Conservation (phyloP, 1,140 invertebrate species). For the Halesus radiatus region DNA sequence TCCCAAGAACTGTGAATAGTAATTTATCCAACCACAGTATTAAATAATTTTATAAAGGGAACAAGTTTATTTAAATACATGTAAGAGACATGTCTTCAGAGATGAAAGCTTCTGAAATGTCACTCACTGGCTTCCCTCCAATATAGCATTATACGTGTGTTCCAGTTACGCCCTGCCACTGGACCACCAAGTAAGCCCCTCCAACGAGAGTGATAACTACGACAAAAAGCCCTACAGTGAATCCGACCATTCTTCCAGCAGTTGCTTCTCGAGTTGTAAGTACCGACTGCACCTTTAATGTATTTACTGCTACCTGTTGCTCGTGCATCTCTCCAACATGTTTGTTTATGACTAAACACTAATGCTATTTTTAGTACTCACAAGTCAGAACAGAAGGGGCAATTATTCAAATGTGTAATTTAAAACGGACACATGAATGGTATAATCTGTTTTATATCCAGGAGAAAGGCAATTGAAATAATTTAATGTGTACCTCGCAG, state of each 20-base stretch:
- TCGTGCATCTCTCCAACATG: too few relatives aligned
- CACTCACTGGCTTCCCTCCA: too few relatives aligned
- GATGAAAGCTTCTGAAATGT: too few relatives aligned
- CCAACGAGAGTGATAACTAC: conserved; percentile 74
- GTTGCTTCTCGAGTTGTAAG: conserved; percentile 76
- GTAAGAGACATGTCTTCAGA: too few relatives aligned
- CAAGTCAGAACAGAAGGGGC: not conserved
- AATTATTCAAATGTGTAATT: too few relatives aligned
- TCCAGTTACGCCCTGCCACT: conserved; percentile 74
- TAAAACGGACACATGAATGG: too few relatives aligned
- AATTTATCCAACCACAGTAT: not conserved
- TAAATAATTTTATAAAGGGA: not conserved
- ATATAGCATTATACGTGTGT: conserved; percentile 2
- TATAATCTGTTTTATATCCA: too few relatives aligned
- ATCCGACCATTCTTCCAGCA: conserved; percentile 78
- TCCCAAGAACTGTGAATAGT: too few relatives aligned
- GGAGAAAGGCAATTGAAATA: too few relatives aligned
- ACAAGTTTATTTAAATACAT: not conserved
- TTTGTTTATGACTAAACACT: too few relatives aligned
- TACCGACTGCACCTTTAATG: conserved; percentile 50
- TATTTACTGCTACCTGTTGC: not conserved
- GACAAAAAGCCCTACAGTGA: conserved; percentile 79
- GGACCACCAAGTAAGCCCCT: conserved; percentile 71
- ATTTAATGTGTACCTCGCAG: too few relatives aligned
- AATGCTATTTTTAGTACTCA: too few relatives aligned